Evolutionary conservation across 2,888 invertebrate genomes (phyloP).

Genomic region (Hemaris fuciformis): DNA sequence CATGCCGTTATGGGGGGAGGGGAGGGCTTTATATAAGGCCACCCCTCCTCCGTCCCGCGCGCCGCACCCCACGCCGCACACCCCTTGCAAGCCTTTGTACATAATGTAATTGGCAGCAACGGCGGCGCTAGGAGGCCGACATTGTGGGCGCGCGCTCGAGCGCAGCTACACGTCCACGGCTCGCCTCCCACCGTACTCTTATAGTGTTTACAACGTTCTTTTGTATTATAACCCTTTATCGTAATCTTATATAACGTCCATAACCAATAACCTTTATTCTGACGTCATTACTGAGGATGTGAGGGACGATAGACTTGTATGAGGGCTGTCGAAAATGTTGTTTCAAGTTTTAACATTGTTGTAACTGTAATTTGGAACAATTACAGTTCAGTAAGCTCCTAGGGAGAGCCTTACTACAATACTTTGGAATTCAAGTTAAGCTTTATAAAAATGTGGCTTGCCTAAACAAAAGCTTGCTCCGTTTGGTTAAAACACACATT

Average conservation of each 20-base stretch:
- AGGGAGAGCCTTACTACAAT: no score
- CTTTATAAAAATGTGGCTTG: no score
- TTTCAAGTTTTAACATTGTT: background rate
- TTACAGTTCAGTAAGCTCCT: no score
- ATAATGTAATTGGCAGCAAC: conserved; percentile 51
- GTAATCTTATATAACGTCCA: conserved; percentile 11
- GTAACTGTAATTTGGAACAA: no score
- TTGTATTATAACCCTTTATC: conserved; percentile 13
- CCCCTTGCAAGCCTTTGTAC: conserved; percentile 41
- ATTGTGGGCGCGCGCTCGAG: conserved; percentile 51
- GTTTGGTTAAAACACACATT: no score
- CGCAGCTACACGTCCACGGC: conserved; percentile 37
- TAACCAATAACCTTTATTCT: background rate
- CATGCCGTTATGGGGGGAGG: conserved; percentile 45
- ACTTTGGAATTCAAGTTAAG: no score
- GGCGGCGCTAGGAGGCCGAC: conserved; percentile 27
- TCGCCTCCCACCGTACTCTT: background rate
- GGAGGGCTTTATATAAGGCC: conserved; percentile 51
- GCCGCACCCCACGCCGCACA: conserved; percentile 25
- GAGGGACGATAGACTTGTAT: background rate
- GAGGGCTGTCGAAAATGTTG: background rate
- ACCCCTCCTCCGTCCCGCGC: conserved; percentile 32
- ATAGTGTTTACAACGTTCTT: background rate
- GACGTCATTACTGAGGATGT: no score
- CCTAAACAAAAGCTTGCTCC: no score